Conservation (phyloP, 2,888 invertebrate genomes). For the Scaeva pyrastri region DNA sequence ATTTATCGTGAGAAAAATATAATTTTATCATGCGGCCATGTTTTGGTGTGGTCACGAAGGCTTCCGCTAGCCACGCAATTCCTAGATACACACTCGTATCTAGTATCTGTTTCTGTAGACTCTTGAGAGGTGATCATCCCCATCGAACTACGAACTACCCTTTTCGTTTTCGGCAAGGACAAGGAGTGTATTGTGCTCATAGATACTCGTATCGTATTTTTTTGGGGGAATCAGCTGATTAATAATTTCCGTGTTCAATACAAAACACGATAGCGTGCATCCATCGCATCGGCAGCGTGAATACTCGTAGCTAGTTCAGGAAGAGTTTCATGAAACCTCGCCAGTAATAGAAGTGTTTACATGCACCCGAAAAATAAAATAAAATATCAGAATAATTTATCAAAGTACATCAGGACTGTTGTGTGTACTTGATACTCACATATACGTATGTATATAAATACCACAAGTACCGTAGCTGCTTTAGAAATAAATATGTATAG, state of each 20-base stretch:
- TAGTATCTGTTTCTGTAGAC: too few relatives aligned
- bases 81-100: background rate
- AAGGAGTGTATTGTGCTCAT: background rate
- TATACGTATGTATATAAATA: background rate
- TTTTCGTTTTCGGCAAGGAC: slow-evolving; percentile 6
- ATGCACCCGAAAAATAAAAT: slow-evolving; percentile 66
- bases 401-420: slow-evolving; percentile 60
- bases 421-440: background rate
- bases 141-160: slow-evolving; percentile 15
- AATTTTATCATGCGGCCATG: slow-evolving; percentile 24
- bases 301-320: slow-evolving; percentile 7
- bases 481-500: too few relatives aligned
- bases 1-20: slow-evolving; percentile 50
- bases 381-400: slow-evolving; percentile 75
- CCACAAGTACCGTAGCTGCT: too few relatives aligned
- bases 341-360: slow-evolving; percentile 56
- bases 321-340: slow-evolving; percentile 28
- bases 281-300: too few relatives aligned
- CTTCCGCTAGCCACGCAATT: slow-evolving; percentile 61
- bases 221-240: slow-evolving; percentile 60
- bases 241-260: slow-evolving; percentile 72
- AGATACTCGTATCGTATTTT: slow-evolving; percentile 26
- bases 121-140: too few relatives aligned
- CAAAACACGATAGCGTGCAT: slow-evolving; percentile 63
- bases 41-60: slow-evolving; percentile 56